A percentile compares a stretch with the other conserved stretches of the same genome.
These are phyloP conservation scores for Myiopsitta monachus DNA, from an alignment of 2,113 vertebrate genomes.

Conservation along the genomic window DNA sequence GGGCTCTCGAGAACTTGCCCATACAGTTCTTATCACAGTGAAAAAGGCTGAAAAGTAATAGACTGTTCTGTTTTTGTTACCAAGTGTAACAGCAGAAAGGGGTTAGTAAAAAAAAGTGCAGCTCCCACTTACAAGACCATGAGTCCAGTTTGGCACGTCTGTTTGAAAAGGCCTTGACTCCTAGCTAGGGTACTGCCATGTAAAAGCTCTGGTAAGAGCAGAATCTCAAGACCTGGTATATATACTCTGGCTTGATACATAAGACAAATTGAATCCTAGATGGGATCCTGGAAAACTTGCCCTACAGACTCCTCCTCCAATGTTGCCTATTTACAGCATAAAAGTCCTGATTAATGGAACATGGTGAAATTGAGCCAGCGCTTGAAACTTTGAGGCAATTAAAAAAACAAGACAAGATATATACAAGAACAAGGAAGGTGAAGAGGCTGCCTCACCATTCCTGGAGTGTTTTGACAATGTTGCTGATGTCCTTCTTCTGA, in stretches of 20 bases:
- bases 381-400: neutral
- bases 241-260: neutral
- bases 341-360: neutral
- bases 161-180: neutral
- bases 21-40: neutral
- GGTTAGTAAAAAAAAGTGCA: no score
- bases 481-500: slow-evolving; percentile 78
- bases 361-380: neutral
- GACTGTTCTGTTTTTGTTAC: neutral
- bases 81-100: neutral
- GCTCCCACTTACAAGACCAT: neutral
- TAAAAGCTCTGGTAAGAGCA: neutral
- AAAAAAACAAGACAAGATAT: neutral
- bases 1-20: neutral
- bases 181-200: neutral
- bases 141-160: neutral
- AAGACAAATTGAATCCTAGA: neutral
- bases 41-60: neutral
- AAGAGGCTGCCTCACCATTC: slow-evolving; percentile 77
- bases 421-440: neutral
- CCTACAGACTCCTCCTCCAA: neutral
- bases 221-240: neutral
- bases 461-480: slow-evolving; percentile 80
- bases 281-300: neutral
- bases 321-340: neutral